Evolutionary conservation across 2,888 invertebrate genomes (phyloP).

Genomic region (Tachina lurida): DNA sequence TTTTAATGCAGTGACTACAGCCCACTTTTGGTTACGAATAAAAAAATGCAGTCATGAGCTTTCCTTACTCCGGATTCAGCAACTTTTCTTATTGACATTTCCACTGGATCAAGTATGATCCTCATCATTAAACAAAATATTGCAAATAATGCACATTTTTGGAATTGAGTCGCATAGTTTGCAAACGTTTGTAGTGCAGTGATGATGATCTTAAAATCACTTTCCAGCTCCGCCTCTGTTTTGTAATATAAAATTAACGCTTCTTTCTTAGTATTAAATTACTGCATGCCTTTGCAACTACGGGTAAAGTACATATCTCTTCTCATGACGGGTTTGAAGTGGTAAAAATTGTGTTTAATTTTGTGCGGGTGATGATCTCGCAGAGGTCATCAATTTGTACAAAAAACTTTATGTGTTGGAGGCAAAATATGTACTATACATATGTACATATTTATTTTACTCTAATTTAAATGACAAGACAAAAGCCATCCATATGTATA

Average conservation of each 20-base stretch:
- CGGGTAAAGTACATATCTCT: neutral
- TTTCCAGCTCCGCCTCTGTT: neutral
- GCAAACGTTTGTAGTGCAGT: too few species aligned
- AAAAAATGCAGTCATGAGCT: too few species aligned
- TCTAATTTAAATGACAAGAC: slow-evolving; percentile 51
- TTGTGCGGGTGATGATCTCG: slow-evolving; percentile 69
- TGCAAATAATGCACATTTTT: too few species aligned
- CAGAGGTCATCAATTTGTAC: slow-evolving; percentile 66
- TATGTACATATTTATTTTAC: neutral
- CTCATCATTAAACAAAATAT: too few species aligned
- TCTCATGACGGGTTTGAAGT: slow-evolving; percentile 46
- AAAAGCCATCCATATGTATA: neutral
- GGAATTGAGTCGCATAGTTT: too few species aligned
- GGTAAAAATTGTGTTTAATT: slow-evolving; percentile 52
- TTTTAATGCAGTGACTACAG: too few species aligned
- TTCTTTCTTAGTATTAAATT: slow-evolving; percentile 8
- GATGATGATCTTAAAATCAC: neutral
- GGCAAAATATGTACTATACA: slow-evolving; percentile 12
- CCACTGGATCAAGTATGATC: too few species aligned
- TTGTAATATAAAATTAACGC: slow-evolving; percentile 45
- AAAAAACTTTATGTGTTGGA: slow-evolving; percentile 29
- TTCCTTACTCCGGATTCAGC: too few species aligned
- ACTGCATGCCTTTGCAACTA: neutral
- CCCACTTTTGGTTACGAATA: too few species aligned
- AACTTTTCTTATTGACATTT: too few species aligned